Base-by-base conservation (phyloP, 2,888 invertebrate species). In the Drosophila yooni region DNA sequence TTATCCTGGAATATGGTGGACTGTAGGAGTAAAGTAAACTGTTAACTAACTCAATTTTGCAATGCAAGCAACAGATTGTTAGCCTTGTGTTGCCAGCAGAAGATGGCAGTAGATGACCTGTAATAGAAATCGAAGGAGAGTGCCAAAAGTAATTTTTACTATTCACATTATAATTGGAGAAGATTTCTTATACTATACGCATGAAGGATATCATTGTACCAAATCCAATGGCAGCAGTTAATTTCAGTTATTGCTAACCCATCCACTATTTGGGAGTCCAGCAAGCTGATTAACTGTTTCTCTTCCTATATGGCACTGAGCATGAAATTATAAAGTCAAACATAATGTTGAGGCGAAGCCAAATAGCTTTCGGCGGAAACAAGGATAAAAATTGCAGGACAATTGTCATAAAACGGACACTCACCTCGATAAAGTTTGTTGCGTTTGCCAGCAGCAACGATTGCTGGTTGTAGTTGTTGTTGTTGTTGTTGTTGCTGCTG, bases 401-500 rank as follows among this genome's bases (percentile, higher is more conserved):
- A 83, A 72, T 77, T 82, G 86, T 82, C 83, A 87, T 91, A 90
- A 91, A 91, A 78, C 88, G 91, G 91, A 40, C 90, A 93, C 95
- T 94, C 94, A 96, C 96, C 96, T 95, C 95, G 95, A 88, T 96
- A 95, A 85, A 96, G 94, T 93, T 96, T 96, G 83, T 96, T 96
- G 83, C 96, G 94, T 92, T 95, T 95, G 88, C 96, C 96, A 84
- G 96, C 96, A 65, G 80, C 82, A 54, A 69, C 83, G 96, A 95
- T 92, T 96, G 95, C 88, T 97, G 95, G 95, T 13, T 81, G 80
- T 10, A 61, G 74, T 3, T 69, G 95, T 91, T 96, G 95, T 31
- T 96, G 72, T 0, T 66, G 77, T 0, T 59, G 77, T 0, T 73
- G 77, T 10, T 80, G 85, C 7, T 70, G 83, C 7, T 64, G 82